These are phyloP conservation scores for Muscicapa adusta DNA, from an alignment of 2,113 vertebrate species.

Conservation along the genomic window DNA sequence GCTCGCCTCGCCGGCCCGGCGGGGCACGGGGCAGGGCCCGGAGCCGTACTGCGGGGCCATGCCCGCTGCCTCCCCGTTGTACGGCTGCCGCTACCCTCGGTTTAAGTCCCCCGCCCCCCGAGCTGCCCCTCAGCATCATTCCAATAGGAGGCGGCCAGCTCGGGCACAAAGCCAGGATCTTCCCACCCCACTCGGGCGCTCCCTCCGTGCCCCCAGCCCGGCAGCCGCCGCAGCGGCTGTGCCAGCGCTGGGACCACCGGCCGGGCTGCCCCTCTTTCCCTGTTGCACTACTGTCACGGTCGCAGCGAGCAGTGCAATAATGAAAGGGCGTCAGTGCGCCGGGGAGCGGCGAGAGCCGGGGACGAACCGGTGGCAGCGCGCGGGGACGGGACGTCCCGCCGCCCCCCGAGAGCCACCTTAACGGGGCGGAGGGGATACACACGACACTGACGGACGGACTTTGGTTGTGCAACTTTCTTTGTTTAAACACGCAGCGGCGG, in stretches of 20 bases:
- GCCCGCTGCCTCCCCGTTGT: neutral
- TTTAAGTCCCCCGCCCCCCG: neutral
- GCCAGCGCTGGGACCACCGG: slow-evolving; percentile 38
- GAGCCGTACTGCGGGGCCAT: neutral
- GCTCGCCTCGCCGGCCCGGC: neutral
- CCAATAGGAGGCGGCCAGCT: neutral
- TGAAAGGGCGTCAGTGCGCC: slow-evolving; percentile 90
- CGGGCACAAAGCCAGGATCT: neutral
- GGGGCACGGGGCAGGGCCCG: neutral
- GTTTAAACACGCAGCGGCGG: neutral
- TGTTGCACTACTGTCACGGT: slow-evolving; percentile 92
- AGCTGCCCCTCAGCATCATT: neutral
- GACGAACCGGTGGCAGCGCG: neutral
- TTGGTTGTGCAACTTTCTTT: slow-evolving; percentile 22
- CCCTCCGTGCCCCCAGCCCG: neutral
- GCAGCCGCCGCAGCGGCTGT: neutral
- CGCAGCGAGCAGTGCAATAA: slow-evolving; percentile 92
- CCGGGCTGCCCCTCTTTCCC: slow-evolving; percentile 88
- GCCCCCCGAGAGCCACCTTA: neutral
- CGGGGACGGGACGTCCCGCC: neutral
- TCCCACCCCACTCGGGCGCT: neutral
- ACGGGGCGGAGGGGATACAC: neutral
- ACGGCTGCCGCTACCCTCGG: neutral
- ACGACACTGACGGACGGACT: neutral
- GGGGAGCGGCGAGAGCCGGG: slow-evolving; percentile 21